phyloP scores from a whole-genome alignment of 2,888 invertebrate genomes.

The Sminthurinus aureus region DNA sequence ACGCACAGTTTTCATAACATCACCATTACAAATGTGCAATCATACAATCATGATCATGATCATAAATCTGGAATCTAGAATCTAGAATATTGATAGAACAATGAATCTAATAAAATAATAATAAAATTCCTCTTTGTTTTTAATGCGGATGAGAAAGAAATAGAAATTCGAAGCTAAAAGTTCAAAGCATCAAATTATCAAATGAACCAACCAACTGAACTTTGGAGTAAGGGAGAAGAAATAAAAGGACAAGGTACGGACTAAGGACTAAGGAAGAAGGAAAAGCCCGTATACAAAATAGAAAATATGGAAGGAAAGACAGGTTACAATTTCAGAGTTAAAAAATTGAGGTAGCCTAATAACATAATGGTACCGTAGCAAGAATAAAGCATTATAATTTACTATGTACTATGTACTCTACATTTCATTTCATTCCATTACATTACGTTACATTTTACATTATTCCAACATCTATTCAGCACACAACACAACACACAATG shows the following conservation, averaged over 20 bases:
- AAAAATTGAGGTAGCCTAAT: slow-evolving; percentile 49
- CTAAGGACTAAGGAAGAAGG: too few species aligned
- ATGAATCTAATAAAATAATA: too few species aligned
- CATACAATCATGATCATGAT: slow-evolving; percentile 22
- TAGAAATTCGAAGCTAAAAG: too few species aligned
- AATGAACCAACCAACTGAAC: too few species aligned
- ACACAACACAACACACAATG: slow-evolving; percentile 34
- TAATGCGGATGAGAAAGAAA: too few species aligned
- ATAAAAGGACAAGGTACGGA: too few species aligned
- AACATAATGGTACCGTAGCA: slow-evolving; percentile 46
- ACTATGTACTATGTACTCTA: slow-evolving; percentile 39
- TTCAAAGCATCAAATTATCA: too few species aligned
- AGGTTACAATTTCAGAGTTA: slow-evolving; percentile 41
- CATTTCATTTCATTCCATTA: background rate
- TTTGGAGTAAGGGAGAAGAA: too few species aligned
- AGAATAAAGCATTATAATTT: slow-evolving; percentile 45
- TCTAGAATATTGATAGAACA: background rate
- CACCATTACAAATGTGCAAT: background rate
- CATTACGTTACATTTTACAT: too few species aligned
- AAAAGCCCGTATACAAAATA: background rate
- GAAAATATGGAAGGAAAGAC: slow-evolving; percentile 20
- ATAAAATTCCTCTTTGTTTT: too few species aligned
- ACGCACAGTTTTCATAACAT: background rate
- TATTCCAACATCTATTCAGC: slow-evolving; percentile 24
- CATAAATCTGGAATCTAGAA: background rate